phyloP scores from a whole-genome alignment of 1,140 invertebrate genomes.

The Orius insidiosus region DNA sequence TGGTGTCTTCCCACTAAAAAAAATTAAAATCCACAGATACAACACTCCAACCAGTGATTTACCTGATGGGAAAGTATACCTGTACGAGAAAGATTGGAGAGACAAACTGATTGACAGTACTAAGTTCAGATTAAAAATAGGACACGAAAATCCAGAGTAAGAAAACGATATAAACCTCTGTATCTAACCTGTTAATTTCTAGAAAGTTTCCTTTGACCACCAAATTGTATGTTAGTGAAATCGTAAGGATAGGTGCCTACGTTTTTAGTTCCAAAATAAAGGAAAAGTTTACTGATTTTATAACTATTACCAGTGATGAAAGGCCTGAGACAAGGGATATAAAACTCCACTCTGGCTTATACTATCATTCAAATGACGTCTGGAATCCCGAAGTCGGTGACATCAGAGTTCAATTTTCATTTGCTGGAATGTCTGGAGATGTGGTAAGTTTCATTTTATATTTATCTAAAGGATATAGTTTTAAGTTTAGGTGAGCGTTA shows the following conservation, averaged over 20 bases:
- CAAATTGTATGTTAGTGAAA: slow-evolving; percentile 32
- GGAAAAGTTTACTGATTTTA: slow-evolving; percentile 55
- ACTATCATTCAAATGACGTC: slow-evolving; percentile 68
- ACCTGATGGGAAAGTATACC: slow-evolving; percentile 32
- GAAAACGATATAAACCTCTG: slow-evolving; percentile 5
- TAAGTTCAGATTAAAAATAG: slow-evolving; percentile 49
- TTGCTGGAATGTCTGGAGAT: slow-evolving; percentile 58
- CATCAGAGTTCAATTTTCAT: slow-evolving; percentile 64
- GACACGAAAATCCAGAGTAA: slow-evolving; percentile 59
- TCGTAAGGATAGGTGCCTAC: slow-evolving; percentile 36
- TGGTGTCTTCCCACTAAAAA: too few species aligned
- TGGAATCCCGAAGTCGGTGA: slow-evolving; percentile 69
- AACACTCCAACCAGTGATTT: too few species aligned
- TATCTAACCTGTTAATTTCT: slow-evolving; percentile 24
- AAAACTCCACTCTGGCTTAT: slow-evolving; percentile 69
- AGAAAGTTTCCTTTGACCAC: slow-evolving; percentile 29
- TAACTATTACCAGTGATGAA: slow-evolving; percentile 66
- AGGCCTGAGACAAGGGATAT: slow-evolving; percentile 60
- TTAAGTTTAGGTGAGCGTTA: slow-evolving; percentile 13
- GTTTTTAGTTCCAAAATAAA: slow-evolving; percentile 41
- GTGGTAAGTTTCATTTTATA: slow-evolving; percentile 31
- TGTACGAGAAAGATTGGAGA: slow-evolving; percentile 63
- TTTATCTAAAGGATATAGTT: neutral
- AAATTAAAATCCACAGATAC: too few species aligned
- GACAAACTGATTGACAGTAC: slow-evolving; percentile 63